Evolutionary conservation across 2,797 vertebrate species (phyloP), one percentile per base, ranked within the genome.

Genomic region (Phyllotis vaccarum): DNA sequence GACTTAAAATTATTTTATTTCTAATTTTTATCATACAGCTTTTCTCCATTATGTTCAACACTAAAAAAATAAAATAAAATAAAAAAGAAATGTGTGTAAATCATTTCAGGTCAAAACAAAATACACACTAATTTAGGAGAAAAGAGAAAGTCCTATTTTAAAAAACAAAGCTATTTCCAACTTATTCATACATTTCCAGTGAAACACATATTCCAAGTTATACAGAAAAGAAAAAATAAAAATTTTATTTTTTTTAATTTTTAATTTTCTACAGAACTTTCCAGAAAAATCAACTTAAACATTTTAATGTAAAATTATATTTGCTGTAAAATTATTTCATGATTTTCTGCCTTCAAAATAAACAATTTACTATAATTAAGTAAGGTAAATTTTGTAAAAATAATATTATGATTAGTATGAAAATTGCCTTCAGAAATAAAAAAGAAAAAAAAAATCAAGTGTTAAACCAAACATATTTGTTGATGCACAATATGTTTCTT

Each of bases 401-500:
- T 19, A 76, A 78, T 62, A 85, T 52, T 81, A 62, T 0, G 78
- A n/a, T 49, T 90, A 70, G 2, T 76, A 24, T 93, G 16, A 22
- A 83, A 85, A 94, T 70, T n/a, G 3, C 0, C 88, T n/a, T 66
- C 12, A 34, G 24, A 94, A 74, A 93, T 74, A 90, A 86, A 40
- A 1, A 2, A 75, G n/a, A 68, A 17, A 76, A 46, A 2, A 60
- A 34, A 86, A 91, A 90, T 58, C 10, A 95, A 86, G 49, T 89
- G 79, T 93, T 49, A 96, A 78, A 16, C 8, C 19, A 81, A 78
- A 79, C 10, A 72, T 7, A 40, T 27, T 13, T 19, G 7, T 22
- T 52, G 70, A 8, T 78, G 1, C 54, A 4, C 68, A 22, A 12
- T 37, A 40, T 56, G 11, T 68, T 12, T 56, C 12, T 68, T 12